A percentile compares a stretch with the other conserved stretches of the same genome.
Evolutionary conservation across 2,797 vertebrate species (phyloP).

Genomic region (Lagorchestes hirsutus): DNA sequence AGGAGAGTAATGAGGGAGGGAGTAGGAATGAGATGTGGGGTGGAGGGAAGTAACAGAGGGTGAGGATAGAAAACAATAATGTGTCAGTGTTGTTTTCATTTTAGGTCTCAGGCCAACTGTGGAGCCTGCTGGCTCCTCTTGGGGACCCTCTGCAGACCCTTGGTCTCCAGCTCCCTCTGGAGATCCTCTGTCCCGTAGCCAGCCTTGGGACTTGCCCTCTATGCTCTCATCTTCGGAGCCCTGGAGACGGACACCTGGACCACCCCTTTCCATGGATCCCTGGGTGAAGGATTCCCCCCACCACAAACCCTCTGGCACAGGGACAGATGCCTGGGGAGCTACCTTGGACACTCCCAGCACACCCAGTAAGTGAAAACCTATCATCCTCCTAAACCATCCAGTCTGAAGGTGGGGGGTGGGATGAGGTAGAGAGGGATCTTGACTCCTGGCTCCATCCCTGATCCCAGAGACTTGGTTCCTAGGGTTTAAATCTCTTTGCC

Average conservation of each 20-base stretch:
- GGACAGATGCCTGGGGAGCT: conserved; percentile 83
- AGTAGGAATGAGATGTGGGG: not conserved
- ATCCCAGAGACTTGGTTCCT: not conserved
- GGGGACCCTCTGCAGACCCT: conserved; percentile 82
- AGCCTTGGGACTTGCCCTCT: conserved; percentile 84
- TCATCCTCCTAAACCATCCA: not conserved
- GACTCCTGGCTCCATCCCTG: not conserved
- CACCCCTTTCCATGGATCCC: conserved; percentile 79
- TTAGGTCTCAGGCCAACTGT: conserved; percentile 82
- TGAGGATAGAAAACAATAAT: not conserved
- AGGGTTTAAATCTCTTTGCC: not conserved
- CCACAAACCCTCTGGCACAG: conserved; percentile 63
- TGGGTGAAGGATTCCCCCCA: conserved; percentile 82
- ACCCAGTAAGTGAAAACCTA: conserved; percentile 80
- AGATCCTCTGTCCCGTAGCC: conserved; percentile 78
- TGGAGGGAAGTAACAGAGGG: conserved; percentile 3
- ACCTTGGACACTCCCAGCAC: conserved; percentile 76
- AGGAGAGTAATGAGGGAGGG: not conserved
- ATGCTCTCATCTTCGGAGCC: conserved; percentile 82
- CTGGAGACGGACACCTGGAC: conserved; percentile 83
- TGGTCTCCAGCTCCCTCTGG: conserved; percentile 84
- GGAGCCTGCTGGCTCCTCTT: conserved; percentile 82
- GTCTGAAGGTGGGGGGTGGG: not conserved
- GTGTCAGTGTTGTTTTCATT: conserved; percentile 55
- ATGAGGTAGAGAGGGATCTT: not conserved